These are phyloP conservation scores for Rhyacichthys aspro DNA, from an alignment of 2,797 vertebrate genomes.

Conservation along the genomic window DNA sequence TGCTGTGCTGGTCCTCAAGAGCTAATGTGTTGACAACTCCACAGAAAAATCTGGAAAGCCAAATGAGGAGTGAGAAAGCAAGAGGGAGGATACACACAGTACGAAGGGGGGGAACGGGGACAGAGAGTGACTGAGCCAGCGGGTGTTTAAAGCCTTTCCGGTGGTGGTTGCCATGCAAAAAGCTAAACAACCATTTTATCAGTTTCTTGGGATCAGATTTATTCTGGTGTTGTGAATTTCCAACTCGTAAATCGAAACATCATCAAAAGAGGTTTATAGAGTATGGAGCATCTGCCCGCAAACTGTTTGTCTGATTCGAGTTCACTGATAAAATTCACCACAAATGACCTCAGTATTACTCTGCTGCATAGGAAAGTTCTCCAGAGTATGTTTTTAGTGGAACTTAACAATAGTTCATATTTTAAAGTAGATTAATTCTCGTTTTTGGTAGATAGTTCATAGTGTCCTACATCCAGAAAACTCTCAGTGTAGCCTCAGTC, in stretches of 20 bases:
- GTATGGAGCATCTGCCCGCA: slow-evolving; percentile 35
- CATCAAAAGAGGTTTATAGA: slow-evolving; percentile 20
- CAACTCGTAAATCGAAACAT: slow-evolving; percentile 49
- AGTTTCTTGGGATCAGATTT: slow-evolving; percentile 51
- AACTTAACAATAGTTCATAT: not conserved
- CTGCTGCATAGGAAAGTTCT: not conserved
- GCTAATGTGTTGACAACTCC: slow-evolving; percentile 51
- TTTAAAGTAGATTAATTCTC: not conserved
- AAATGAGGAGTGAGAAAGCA: slow-evolving; percentile 26
- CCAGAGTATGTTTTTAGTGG: slow-evolving; percentile 7
- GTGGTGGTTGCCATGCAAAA: slow-evolving; percentile 40
- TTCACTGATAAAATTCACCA: slow-evolving; percentile 15
- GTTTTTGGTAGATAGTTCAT: slow-evolving; percentile 3
- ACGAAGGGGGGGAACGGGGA: slow-evolving; percentile 1
- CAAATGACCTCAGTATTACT: slow-evolving; percentile 17
- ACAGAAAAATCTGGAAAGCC: slow-evolving; percentile 56
- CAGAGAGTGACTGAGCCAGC: slow-evolving; percentile 18
- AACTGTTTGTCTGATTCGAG: slow-evolving; percentile 13
- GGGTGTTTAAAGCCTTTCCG: slow-evolving; percentile 37
- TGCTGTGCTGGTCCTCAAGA: slow-evolving; percentile 48
- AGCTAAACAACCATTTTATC: slow-evolving; percentile 60
- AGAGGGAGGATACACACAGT: slow-evolving; percentile 15
- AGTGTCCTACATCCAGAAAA: not conserved
- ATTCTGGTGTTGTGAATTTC: slow-evolving; percentile 50
- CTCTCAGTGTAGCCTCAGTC: slow-evolving; percentile 1